Conservation (phyloP, 2,113 vertebrate genomes). For the Pomatostomus ruficeps region DNA sequence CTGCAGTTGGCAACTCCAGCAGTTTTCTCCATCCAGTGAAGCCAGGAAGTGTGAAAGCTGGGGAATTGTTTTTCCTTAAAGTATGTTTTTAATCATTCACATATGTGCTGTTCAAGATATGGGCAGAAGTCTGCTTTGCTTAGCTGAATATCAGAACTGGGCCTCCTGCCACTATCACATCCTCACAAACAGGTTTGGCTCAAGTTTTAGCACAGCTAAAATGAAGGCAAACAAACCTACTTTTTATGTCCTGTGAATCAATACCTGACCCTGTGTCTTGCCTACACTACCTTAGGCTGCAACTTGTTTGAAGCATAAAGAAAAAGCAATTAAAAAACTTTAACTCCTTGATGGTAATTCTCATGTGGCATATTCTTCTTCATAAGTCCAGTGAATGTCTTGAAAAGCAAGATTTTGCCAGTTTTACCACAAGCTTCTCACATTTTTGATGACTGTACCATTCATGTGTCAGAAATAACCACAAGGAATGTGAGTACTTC, state of each 20-base stretch:
- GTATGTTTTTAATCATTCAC: not conserved
- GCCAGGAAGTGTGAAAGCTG: not conserved
- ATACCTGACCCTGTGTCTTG: not conserved
- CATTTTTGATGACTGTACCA: not conserved
- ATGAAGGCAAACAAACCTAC: not conserved
- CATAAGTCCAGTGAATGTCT: not conserved
- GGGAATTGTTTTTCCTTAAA: slow-evolving; percentile 6
- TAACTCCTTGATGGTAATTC: not conserved
- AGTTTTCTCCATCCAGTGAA: not conserved
- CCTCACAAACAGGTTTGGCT: not conserved
- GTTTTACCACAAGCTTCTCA: slow-evolving; percentile 8
- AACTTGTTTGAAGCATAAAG: not conserved
- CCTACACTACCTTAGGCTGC: not conserved
- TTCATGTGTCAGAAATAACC: not conserved
- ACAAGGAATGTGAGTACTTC: not conserved
- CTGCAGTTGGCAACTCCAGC: slow-evolving; percentile 1
- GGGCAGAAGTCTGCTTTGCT: not conserved
- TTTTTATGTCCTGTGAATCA: not conserved
- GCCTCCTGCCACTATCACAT: not conserved
- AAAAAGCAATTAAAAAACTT: not conserved
- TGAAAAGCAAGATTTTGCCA: not conserved
- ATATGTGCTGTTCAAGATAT: not conserved
- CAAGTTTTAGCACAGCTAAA: not conserved
- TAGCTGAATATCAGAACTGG: not conserved
- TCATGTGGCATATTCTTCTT: not conserved